Percentiles rank a stretch among this genome's conserved stretches.
phyloP scores from a whole-genome alignment of 2,797 vertebrate genomes.

The Gambusia yucatana region DNA sequence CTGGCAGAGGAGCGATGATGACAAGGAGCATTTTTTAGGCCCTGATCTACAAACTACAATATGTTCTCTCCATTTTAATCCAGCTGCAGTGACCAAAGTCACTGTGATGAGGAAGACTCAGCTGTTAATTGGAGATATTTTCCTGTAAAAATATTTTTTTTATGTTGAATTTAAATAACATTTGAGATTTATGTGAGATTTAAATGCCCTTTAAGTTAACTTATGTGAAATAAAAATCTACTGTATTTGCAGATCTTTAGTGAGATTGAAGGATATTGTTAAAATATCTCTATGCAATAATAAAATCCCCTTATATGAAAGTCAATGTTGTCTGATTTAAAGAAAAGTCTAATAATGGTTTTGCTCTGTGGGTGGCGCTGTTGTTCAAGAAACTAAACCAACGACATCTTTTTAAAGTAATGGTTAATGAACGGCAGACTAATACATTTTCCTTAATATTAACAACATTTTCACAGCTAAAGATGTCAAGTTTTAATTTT shows the following conservation, averaged over 20 bases:
- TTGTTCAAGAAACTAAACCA: constrained; percentile 9
- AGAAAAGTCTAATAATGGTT: background rate
- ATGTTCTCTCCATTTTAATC: background rate
- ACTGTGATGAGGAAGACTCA: background rate
- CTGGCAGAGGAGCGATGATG: constrained; percentile 72
- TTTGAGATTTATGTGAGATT: background rate
- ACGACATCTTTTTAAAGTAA: background rate
- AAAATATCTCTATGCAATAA: background rate
- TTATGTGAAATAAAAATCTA: background rate
- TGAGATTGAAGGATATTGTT: background rate
- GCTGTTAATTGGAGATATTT: background rate
- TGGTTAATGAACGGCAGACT: background rate
- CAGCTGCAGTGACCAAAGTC: constrained; percentile 9
- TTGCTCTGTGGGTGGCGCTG: constrained; percentile 40
- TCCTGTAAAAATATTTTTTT: background rate
- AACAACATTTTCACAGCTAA: background rate
- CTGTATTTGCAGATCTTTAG: too few species aligned
- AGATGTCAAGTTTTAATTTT: constrained; percentile 4
- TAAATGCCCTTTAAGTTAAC: background rate
- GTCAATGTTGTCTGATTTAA: background rate
- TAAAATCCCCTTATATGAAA: background rate
- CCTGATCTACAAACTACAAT: too few species aligned
- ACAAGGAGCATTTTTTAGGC: background rate
- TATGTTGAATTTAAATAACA: background rate
- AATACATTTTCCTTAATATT: background rate